phyloP scores from a whole-genome alignment of 2,888 invertebrate species.

The Agonopterix subpropinquella region DNA sequence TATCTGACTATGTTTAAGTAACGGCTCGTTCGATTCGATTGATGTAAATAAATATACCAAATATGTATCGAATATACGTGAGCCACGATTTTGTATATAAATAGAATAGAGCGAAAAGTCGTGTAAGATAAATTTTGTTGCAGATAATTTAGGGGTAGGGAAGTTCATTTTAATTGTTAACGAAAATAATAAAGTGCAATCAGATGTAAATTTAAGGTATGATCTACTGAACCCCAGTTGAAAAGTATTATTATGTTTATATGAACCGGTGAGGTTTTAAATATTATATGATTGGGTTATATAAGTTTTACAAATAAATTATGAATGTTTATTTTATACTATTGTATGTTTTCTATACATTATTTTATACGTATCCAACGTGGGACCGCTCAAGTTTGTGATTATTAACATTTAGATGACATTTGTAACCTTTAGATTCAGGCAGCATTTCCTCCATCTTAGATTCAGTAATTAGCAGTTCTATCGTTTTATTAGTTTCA shows the following conservation, averaged over 20 bases:
- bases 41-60: slow-evolving; percentile 73
- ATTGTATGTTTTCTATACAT: slow-evolving; percentile 61
- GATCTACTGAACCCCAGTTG: slow-evolving; percentile 61
- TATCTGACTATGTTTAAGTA: slow-evolving; percentile 63
- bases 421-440: neutral
- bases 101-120: slow-evolving; percentile 42
- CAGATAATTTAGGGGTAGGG: slow-evolving; percentile 39
- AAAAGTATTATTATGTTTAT: slow-evolving; percentile 76
- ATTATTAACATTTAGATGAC: slow-evolving; percentile 30
- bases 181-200: slow-evolving; percentile 69
- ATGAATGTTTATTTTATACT: slow-evolving; percentile 69
- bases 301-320: slow-evolving; percentile 70
- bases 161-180: slow-evolving; percentile 60
- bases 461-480: slow-evolving; percentile 10
- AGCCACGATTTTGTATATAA: slow-evolving; percentile 53
- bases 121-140: slow-evolving; percentile 50
- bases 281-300: slow-evolving; percentile 72
- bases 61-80: slow-evolving; percentile 56
- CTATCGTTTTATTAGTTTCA: slow-evolving; percentile 28
- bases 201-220: slow-evolving; percentile 67
- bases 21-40: slow-evolving; percentile 50
- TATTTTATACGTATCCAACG: slow-evolving; percentile 45
- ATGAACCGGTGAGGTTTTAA: slow-evolving; percentile 70
- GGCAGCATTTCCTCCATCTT: neutral
- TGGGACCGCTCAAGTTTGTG: slow-evolving; percentile 57